Conservation (phyloP, 2,113 vertebrate species). For the Probosciger aterrimus region DNA sequence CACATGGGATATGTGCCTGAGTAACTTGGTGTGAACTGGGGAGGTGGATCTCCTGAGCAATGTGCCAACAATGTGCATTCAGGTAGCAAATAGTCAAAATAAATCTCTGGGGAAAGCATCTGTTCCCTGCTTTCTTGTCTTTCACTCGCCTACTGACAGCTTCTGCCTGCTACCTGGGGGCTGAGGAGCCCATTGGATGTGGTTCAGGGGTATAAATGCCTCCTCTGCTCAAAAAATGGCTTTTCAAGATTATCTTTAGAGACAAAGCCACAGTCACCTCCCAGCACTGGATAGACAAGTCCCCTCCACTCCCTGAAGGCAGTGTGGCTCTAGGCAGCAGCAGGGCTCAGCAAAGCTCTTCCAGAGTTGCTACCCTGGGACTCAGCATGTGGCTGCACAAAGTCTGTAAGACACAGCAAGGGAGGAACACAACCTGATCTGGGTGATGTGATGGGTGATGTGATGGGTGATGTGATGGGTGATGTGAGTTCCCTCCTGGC, state of each 20-base stretch:
- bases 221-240: neutral
- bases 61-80: neutral
- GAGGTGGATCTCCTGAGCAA: neutral
- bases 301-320: neutral
- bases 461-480: neutral
- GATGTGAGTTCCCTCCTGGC: neutral
- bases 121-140: neutral
- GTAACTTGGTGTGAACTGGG: neutral
- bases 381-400: accelerated
- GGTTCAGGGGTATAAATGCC: neutral
- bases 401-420: neutral
- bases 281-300: neutral
- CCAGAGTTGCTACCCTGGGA: neutral
- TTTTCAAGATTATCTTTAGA: neutral
- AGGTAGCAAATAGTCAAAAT: neutral
- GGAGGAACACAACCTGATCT: neutral
- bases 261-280: neutral
- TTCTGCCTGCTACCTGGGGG: neutral
- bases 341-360: neutral
- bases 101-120: neutral
- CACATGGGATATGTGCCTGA: neutral
- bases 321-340: neutral
- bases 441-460: neutral
- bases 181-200: neutral
- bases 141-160: neutral